Evolutionary conservation across 2,888 invertebrate species (phyloP), one percentile per base, ranked within the genome.

Genomic region (Torymus auratus): DNA sequence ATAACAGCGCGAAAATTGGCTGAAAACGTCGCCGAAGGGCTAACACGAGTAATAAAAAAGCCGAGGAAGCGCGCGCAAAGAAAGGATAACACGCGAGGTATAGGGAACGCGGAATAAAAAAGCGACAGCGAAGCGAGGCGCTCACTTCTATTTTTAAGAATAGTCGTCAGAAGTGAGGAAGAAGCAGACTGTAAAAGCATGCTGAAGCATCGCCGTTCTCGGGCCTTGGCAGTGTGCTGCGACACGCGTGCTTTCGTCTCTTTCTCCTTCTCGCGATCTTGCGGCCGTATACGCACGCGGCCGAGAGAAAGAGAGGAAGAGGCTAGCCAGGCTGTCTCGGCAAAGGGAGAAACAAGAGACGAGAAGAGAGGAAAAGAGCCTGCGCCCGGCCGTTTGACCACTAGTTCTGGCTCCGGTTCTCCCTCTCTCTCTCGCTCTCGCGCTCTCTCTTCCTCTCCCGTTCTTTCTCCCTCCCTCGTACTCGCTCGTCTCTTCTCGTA

Each of bases 401-500:
- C 83, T 84, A 84, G 81, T 28, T 28, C 82, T 61, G 62, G 58
- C 55, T 77, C 28, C 28, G 72, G 81, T 78, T 60, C 65, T 55
- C 61, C 78, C 61, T 55, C 65, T 55, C 62, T 62, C 67, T 28
- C 62, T 23, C 78, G 55, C 65, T 55, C 65, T 62, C 67, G 23
- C 62, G 17, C 78, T 68, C 61, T 79, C 58, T 23, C 78, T 68
- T 64, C 58, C 78, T 62, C 55, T 77, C 28, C 28, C 71, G 81
- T 78, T 60, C 65, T 55, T 61, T 62, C 67, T 28, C 62, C 28
- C 78, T 68, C 61, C 78, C 61, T 28, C 78, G 76, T 17, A 52
- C 78, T 74, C 73, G 13, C 76, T 86, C 86, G 86, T 86, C 88
- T 87, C 88, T 87, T 87, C 87, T 85, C 86, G 88, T 88, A 88